Conservation (phyloP, 2,113 vertebrate genomes). For the Bujurquina vittata region DNA sequence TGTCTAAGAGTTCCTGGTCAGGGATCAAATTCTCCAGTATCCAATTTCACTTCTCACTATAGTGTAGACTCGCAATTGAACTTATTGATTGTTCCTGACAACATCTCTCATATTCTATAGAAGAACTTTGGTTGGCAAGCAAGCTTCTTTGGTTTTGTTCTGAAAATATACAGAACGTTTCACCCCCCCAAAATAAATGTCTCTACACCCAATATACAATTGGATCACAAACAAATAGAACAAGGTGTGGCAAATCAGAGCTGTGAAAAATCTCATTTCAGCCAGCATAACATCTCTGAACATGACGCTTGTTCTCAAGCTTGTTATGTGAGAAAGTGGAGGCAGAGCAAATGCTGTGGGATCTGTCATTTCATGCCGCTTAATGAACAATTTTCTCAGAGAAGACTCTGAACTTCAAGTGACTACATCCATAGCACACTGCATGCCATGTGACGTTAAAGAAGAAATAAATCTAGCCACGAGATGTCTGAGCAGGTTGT, state of each 20-base stretch:
- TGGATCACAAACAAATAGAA: neutral
- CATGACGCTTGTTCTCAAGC: neutral
- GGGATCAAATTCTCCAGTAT: conserved; percentile 59
- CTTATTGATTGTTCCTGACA: conserved; percentile 46
- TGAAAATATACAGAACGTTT: neutral
- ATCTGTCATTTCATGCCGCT: conserved; percentile 26
- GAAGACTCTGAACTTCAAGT: neutral
- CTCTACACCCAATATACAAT: neutral
- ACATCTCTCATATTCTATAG: conserved; percentile 26
- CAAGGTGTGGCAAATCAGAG: conserved; percentile 9
- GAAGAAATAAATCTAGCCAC: conserved; percentile 4
- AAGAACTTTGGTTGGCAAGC: conserved; percentile 12
- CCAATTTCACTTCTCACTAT: conserved; percentile 44
- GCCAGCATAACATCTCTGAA: conserved; percentile 16
- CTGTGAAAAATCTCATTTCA: conserved; percentile 14
- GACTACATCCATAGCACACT: conserved; percentile 38
- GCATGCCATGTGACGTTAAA: conserved; percentile 23
- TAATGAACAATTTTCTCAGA: conserved; percentile 3
- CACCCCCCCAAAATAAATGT: neutral
- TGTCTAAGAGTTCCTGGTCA: conserved; percentile 34
- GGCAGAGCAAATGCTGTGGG: neutral
- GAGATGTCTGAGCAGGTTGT: conserved; percentile 42
- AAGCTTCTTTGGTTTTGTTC: neutral
- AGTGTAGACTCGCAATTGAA: conserved; percentile 34
- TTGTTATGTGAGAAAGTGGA: conserved; percentile 13